Evolutionary conservation across 2,888 invertebrate species (phyloP), one percentile per base, ranked within the genome.

Genomic region (Zeuzera pyrina): DNA sequence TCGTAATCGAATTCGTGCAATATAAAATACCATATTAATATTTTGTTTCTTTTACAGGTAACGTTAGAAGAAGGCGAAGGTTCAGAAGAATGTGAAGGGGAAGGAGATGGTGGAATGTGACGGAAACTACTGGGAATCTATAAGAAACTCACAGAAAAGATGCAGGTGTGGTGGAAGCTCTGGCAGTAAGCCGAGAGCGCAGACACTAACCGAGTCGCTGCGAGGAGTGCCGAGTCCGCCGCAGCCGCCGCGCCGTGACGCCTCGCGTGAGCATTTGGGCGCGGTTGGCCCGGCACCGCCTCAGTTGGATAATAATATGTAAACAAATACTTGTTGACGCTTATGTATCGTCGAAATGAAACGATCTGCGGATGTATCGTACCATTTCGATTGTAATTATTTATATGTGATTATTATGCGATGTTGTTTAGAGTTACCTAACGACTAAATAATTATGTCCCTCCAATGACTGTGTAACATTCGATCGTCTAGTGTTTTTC

Each of bases 101-200:
- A 83, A 39, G 85, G 76, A 31, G 86, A 81, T 46, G 79, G 83
- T 86, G 93, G 93, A 76, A 94, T 94, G 91, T 94, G 93, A 94
- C 93, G 93, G 92, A 93, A 92, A 91, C 89, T 93, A 86, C 87
- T 91, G 79, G 92, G 92, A 87, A 90, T 93, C 85, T 94, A 91
- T 86, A 92, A 91, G 87, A 93, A 93, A 89, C 88, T 94, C 85
- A 89, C 91, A 84, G 93, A 93, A 85, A 93, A 91, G 85, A 90
- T 92, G 85, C 92, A 92, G 86, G 91, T 90, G 83, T 92, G 92
- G 91, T 92, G 93, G 91, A 90, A 91, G 81, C 88, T 91, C 84
- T 91, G 91, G 87, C 91, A 92, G 69, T 79, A 65, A 59, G 43
- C 54, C 55, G 47, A 21, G 16, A 25, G 23, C 15, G 25, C 31